Percentiles rank a stretch among this genome's conserved stretches.
Evolutionary conservation across 2,797 vertebrate species (phyloP).

Genomic region (Dryobates pubescens): DNA sequence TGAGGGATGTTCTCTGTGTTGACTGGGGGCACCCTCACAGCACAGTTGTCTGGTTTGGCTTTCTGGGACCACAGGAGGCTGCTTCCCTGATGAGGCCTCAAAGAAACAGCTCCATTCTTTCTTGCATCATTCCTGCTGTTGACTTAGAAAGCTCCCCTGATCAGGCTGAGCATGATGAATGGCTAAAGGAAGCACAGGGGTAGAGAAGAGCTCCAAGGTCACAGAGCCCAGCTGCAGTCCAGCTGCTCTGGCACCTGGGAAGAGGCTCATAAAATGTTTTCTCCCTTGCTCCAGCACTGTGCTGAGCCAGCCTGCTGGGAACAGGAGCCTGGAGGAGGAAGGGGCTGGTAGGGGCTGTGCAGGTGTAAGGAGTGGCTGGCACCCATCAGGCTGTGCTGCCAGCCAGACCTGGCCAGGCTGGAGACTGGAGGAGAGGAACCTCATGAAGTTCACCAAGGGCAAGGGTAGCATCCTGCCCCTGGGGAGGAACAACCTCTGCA

Average conservation of each 20-base stretch:
- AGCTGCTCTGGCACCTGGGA: background rate
- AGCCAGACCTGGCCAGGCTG: too few relatives aligned
- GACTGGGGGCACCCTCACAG: background rate
- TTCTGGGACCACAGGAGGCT: background rate
- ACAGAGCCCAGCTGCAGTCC: background rate
- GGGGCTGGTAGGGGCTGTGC: background rate
- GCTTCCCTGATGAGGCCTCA: fast-evolving
- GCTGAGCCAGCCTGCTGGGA: background rate
- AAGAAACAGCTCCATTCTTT: background rate
- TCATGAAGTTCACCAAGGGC: too few relatives aligned
- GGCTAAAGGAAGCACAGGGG: fast-evolving
- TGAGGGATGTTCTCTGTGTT: fast-evolving
- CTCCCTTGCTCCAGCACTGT: background rate
- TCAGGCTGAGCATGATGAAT: background rate
- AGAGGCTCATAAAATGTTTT: background rate
- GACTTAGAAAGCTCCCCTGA: background rate
- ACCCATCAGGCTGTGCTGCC: too few relatives aligned
- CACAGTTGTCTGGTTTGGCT: background rate
- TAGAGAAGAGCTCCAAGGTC: background rate
- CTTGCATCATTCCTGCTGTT: fast-evolving
- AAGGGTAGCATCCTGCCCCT: too few relatives aligned
- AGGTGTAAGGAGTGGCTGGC: background rate
- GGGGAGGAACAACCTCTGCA: too few relatives aligned
- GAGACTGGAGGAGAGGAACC: too few relatives aligned
- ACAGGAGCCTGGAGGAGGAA: background rate